These are phyloP conservation scores for Bathynomus jamesi DNA, from an alignment of 1,140 invertebrate genomes.

Conservation along the genomic window DNA sequence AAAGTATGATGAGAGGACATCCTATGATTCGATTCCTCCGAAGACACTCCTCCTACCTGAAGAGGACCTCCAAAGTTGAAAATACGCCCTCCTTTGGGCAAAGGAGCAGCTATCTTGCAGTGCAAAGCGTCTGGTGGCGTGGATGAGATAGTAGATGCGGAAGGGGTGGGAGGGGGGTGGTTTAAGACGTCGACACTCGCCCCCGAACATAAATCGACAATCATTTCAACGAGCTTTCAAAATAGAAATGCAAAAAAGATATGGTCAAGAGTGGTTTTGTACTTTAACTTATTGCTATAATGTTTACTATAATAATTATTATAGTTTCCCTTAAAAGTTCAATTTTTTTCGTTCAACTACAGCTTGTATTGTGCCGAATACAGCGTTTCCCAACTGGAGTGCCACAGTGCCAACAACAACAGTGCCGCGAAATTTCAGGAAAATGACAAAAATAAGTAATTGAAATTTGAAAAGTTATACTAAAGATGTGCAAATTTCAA, in stretches of 20 bases:
- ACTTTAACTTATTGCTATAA: too few species aligned
- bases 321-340: too few species aligned
- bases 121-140: conserved; percentile 11
- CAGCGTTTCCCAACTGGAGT: too few species aligned
- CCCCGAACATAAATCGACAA: conserved; percentile 24
- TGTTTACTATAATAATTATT: too few species aligned
- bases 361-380: too few species aligned
- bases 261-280: not conserved
- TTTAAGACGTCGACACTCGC: conserved; percentile 7
- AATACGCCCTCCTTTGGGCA: conserved; percentile 1
- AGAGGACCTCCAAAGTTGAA: conserved; percentile 13
- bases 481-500: too few species aligned
- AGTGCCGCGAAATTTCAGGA: too few species aligned
- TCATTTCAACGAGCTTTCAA: conserved; percentile 15
- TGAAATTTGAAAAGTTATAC: too few species aligned
- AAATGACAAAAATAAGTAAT: too few species aligned
- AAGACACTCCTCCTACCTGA: conserved; percentile 19
- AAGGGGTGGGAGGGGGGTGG: not conserved
- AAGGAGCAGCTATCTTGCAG: conserved; percentile 10
- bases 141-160: not conserved
- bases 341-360: too few species aligned
- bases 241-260: not conserved
- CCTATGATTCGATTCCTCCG: not conserved
- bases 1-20: not conserved
- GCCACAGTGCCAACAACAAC: too few species aligned